phyloP scores from a whole-genome alignment of 2,113 vertebrate species.

The Hyaena hyaena region DNA sequence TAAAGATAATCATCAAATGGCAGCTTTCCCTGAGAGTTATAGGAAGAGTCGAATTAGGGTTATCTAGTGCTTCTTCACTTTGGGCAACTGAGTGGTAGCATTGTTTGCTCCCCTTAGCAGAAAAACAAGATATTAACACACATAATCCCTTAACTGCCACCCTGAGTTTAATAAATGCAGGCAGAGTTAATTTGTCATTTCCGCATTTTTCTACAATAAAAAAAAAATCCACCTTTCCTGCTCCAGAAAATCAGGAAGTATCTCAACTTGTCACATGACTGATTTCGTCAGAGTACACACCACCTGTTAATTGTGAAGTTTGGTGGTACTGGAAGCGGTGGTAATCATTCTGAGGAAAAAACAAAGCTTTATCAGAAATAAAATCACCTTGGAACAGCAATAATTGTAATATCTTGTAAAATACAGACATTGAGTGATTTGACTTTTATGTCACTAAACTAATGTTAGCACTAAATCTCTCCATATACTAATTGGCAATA shows the following conservation, averaged over 20 bases:
- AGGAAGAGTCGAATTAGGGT: neutral
- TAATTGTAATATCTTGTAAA: constrained; percentile 21
- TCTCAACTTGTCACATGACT: neutral
- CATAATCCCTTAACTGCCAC: neutral
- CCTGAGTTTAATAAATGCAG: neutral
- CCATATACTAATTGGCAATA: neutral
- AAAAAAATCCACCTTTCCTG: neutral
- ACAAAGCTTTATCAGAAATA: neutral
- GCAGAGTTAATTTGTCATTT: neutral
- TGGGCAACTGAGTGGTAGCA: neutral
- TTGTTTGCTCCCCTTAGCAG: neutral
- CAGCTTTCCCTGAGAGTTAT: neutral
- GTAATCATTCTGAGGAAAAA: neutral
- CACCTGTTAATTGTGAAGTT: neutral
- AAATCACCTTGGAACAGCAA: neutral
- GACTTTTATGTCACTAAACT: neutral
- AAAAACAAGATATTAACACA: neutral
- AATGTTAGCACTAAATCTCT: neutral
- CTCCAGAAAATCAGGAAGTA: neutral
- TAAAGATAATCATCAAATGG: constrained; percentile 32
- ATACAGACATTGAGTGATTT: neutral
- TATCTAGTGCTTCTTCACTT: neutral
- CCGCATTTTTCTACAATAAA: neutral
- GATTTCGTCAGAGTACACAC: neutral
- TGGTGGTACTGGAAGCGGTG: neutral